Evolutionary conservation across 2,113 vertebrate genomes (phyloP), one percentile per base, ranked within the genome.

Genomic region (Rhabdomys dilectus): DNA sequence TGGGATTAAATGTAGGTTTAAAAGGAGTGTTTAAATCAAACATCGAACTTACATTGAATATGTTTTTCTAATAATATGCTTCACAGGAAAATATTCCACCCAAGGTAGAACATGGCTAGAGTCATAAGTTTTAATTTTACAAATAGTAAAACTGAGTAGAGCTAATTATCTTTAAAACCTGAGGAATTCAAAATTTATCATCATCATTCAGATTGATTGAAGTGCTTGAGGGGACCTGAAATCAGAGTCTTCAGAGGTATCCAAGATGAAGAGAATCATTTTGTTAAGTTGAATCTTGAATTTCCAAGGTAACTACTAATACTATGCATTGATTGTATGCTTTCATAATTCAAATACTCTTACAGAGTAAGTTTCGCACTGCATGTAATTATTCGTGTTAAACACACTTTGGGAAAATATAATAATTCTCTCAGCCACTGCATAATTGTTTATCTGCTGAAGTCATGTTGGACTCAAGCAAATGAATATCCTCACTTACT

Each of bases 111-210:
- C 36, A 95, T 92, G 0, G 10, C 85, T 72, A 53, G 45, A 89
- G 96, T 75, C 3, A 31, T 73, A 88, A 16, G 48, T 85, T 64
- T 95, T 94, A 16, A 72, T 96, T 89, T 94, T 96, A 73, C 26
- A 70, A 77, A 48, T 24, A 66, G 93, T 91, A 88, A 96, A 96
- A 97, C 76, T 78, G 58, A 96, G 36, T 91, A 22, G 90, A 95
- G 72, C 92, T 93, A 96, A 86, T 97, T 98, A 97, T 95, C 96
- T 98, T 96, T 96, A 42, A 97, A 96, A 95, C 80, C 94, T 64
- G 75, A 89, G 92, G 89, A 95, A 78, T 93, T 98, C 45, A 66
- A 87, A 78, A 91, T 96, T 97, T 96, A 82, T 97, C 86, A 48
- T 62, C 91, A 70, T 94, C 84, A 76, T 90, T 42, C 94, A 98